Evolutionary conservation across 2,113 vertebrate genomes (phyloP).

Genomic region (Aegotheles bennettii): DNA sequence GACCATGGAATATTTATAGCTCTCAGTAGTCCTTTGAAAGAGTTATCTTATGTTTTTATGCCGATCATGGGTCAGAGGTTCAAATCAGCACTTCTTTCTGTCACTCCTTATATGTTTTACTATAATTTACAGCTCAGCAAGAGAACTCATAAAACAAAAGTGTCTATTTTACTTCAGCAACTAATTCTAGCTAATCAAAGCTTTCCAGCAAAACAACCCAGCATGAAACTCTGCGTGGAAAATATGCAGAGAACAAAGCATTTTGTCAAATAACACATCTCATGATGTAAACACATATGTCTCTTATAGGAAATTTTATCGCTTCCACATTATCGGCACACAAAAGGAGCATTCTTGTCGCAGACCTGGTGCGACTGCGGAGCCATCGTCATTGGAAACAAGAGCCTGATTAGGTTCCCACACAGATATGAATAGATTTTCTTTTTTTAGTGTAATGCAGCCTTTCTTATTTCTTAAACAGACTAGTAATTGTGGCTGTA

Average conservation of each 20-base stretch:
- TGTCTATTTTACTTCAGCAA: conserved; percentile 79
- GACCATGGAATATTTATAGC: conserved; percentile 74
- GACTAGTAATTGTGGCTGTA: conserved; percentile 87
- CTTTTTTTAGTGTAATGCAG: conserved; percentile 76
- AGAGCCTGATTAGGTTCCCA: conserved; percentile 94
- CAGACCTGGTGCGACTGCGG: conserved; percentile 82
- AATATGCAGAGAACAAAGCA: conserved; percentile 84
- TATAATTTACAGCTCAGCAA: conserved; percentile 77
- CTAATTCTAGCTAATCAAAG: conserved; percentile 80
- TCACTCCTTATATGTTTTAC: conserved; percentile 74
- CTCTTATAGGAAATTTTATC: conserved; percentile 91
- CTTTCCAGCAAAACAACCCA: conserved; percentile 77
- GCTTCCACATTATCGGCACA: conserved; percentile 81
- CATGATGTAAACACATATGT: conserved; percentile 91
- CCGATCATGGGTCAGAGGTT: conserved; percentile 73
- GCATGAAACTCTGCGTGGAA: conserved; percentile 75
- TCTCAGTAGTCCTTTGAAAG: conserved; percentile 72
- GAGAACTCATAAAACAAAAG: conserved; percentile 77
- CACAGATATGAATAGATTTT: conserved; percentile 89
- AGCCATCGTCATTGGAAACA: conserved; percentile 91
- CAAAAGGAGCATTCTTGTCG: conserved; percentile 92
- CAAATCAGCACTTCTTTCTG: conserved; percentile 78
- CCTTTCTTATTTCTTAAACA: conserved; percentile 83
- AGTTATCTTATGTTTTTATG: conserved; percentile 75
- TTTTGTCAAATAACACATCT: conserved; percentile 88